Evolutionary conservation across 2,888 invertebrate genomes (phyloP), one percentile per base, ranked within the genome.

Genomic region (Synanthedon formicaeformis): DNA sequence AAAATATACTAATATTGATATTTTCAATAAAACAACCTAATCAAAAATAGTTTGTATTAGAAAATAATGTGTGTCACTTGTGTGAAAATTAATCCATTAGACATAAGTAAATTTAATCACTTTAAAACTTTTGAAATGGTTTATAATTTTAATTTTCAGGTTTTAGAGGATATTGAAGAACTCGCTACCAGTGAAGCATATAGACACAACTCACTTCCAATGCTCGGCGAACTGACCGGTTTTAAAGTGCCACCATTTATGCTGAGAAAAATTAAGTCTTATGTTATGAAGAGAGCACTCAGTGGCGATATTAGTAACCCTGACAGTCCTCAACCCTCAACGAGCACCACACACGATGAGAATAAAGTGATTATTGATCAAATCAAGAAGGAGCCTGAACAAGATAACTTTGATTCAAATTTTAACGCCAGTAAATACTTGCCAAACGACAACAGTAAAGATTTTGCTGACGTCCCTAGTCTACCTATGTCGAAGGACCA

Each of bases 211-310:
- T 90, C 91, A 1, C 83, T 91, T 55, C 87, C 91, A 18, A 88
- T 91, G 74, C 76, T 91, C 14, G 90, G 91, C 50, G 93, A 94
- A 66, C 74, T 94, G 56, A 90, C 91, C 55, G 94, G 94, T 0
- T 95, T 95, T 69, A 90, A 91, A 71, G 92, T 92, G 1, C 94
- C 94, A 10, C 88, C 89, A 18, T 93, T 92, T 76, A 92, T 95
- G 89, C 67, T 93, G 41, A 88, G 90, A 56, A 95, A 95, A 81
- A 93, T 94, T 71, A 91, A 91, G 61, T 78, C 87, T 0, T 93
- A 91, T 67, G 91, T 94, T 65, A 57, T 78, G 40, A 86, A 79
- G 58, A 68, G 76, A 56, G 69, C 76, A 1, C 60, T 79, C 0
- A 79, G 71, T 50, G 81, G 77, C 0, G 82, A 85, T 14, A 58